Evolutionary conservation across 2,113 vertebrate genomes (phyloP).

Genomic region (Hucho hucho): DNA sequence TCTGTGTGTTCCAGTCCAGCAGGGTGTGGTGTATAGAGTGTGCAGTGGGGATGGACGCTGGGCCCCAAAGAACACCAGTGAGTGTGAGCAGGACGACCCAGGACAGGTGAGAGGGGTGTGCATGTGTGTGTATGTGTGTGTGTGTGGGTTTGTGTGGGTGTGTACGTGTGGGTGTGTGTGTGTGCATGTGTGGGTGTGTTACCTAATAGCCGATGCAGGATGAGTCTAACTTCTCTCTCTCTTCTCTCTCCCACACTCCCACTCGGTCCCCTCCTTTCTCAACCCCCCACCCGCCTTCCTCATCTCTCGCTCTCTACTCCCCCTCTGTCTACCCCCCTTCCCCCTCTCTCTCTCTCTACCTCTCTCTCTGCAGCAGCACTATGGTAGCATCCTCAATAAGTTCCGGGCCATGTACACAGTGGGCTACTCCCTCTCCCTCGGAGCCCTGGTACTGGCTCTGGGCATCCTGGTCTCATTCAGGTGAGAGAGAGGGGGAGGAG

Average conservation of each 20-base stretch:
- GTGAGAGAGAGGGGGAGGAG: conserved; percentile 57
- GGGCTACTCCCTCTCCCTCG: conserved; percentile 88
- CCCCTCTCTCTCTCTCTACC: conserved; percentile 1
- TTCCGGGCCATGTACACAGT: conserved; percentile 90
- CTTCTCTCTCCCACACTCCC: neutral
- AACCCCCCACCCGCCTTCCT: neutral
- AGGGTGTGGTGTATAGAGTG: conserved; percentile 80
- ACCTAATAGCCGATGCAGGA: neutral
- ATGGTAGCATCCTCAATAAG: conserved; percentile 77
- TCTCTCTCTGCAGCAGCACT: conserved; percentile 70
- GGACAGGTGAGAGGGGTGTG: conserved; percentile 61
- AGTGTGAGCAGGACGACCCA: conserved; percentile 78
- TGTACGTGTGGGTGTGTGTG: too few species aligned
- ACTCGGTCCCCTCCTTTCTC: neutral
- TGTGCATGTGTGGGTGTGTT: conserved; percentile 10
- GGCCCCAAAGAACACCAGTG: conserved; percentile 78
- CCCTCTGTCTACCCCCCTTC: conserved; percentile 12
- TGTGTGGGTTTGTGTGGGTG: too few species aligned
- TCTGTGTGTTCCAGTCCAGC: conserved; percentile 76
- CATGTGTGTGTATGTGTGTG: too few species aligned
- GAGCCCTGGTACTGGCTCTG: conserved; percentile 84
- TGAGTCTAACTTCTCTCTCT: neutral
- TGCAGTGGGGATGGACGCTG: conserved; percentile 85
- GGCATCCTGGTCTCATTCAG: conserved; percentile 86
- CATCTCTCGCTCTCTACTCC: conserved; percentile 23